Evolutionary conservation across 2,888 invertebrate species (phyloP), one percentile per base, ranked within the genome.

Genomic region (Venustoraphidia nigricollis): DNA sequence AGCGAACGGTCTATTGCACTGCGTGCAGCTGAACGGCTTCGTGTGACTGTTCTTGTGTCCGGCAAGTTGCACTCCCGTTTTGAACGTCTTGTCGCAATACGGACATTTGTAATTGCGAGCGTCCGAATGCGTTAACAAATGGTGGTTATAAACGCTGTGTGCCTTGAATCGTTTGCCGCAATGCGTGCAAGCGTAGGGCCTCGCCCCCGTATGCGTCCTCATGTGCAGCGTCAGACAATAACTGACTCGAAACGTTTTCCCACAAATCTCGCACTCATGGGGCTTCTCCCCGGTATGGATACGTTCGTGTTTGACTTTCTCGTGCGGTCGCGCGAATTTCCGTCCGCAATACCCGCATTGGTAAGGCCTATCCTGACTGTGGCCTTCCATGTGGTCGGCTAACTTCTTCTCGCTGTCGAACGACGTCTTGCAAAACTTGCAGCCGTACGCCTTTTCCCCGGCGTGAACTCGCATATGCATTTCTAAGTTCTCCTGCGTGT

Each of bases 291-390:
- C 79, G 1, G 87, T 87, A 56, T 87, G 87, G 58, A 86, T 81
- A n/a, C 87, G 70, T 63, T 87, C 87, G 57, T 87, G 87, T 63
- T 86, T 86, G 1, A 87, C 86, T 63, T 86, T 86, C 57, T 87
- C 86, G 56, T 83, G 84, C 0, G 87, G 85, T 40, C 84, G 69
- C 2, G 77, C 71, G 57, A 87, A 87, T 51, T 79, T 70, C 47
- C 83, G 71, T 0, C 76, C 77, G 57, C 87, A 87, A 59, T 79
- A 85, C 50, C 78, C 72, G 57, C 87, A 87, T 44, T 73, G 73
- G 62, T 83, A 86, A 2, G 77, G 77, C 11, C 71, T 64, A 47
- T 66, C 59, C 38, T 62, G 60, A 47, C 64, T 58, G 36, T 63
- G 58, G 13, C 58, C 59, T 14, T 53, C 54, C 4, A 63, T 54